Conservation (phyloP, 1,140 invertebrate species). For the Copidosoma floridanum region DNA sequence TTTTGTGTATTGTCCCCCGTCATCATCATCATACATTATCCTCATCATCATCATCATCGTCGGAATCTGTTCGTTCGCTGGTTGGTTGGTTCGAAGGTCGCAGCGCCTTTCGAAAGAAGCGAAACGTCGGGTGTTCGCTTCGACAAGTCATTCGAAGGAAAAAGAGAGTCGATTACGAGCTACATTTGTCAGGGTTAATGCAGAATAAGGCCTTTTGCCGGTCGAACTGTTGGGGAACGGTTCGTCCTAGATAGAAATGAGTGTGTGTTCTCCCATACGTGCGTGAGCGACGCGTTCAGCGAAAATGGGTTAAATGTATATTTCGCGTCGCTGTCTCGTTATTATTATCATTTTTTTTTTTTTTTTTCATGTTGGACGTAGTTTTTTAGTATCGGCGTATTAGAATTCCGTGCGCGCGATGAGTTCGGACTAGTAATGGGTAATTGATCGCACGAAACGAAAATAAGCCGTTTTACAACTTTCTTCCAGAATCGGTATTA, state of each 20-base stretch:
- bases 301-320: slow-evolving; percentile 3
- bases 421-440: no score
- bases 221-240: no score
- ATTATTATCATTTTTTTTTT: no score
- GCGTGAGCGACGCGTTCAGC: background rate
- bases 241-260: background rate
- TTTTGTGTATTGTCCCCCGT: background rate
- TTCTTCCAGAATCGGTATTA: no score
- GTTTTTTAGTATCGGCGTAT: no score
- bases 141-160: background rate
- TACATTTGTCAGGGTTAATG: background rate
- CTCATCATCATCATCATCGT: background rate
- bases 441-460: no score
- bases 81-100: slow-evolving; percentile 12
- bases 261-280: background rate
- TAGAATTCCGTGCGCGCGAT: no score
- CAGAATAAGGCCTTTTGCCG: no score
- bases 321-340: background rate
- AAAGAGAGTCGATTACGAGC: slow-evolving; percentile 1
- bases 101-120: no score
- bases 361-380: no score
- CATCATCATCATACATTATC: background rate
- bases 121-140: background rate
- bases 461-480: no score
- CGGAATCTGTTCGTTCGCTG: background rate